Conservation (phyloP, 2,888 invertebrate species). For the Polyploca ridens region DNA sequence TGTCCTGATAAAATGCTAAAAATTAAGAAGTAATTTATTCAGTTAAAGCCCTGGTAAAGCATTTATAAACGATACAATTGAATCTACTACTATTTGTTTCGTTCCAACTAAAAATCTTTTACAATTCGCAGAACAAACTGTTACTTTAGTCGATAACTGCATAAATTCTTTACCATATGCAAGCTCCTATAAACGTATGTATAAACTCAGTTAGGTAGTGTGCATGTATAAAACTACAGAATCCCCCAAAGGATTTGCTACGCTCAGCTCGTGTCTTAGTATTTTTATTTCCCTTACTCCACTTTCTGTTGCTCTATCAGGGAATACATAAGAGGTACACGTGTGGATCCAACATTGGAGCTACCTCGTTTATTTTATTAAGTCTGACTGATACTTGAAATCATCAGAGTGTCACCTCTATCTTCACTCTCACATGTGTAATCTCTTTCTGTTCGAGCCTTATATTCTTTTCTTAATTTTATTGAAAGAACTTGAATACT, state of each 20-base stretch:
- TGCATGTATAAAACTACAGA: constrained; percentile 11
- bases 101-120: not conserved
- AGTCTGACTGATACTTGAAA: not conserved
- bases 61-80: too few species aligned
- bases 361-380: not conserved
- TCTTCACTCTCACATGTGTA: too few species aligned
- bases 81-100: too few species aligned
- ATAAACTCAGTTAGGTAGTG: constrained; percentile 4
- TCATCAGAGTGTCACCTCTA: too few species aligned
- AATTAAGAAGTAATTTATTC: too few species aligned
- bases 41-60: too few species aligned
- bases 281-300: constrained; percentile 16
- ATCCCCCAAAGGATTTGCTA: constrained; percentile 16
- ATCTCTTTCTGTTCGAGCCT: too few species aligned
- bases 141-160: not conserved
- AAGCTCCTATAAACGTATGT: not conserved
- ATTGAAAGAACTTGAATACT: too few species aligned
- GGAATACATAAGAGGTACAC: not conserved
- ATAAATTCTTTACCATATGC: not conserved
- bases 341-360: not conserved
- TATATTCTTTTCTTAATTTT: too few species aligned
- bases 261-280: constrained; percentile 14
- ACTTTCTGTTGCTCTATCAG: constrained; percentile 7
- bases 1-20: too few species aligned
- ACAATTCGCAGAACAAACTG: not conserved